Conservation (phyloP, 2,113 vertebrate genomes). For the Aphyosemion australe region DNA sequence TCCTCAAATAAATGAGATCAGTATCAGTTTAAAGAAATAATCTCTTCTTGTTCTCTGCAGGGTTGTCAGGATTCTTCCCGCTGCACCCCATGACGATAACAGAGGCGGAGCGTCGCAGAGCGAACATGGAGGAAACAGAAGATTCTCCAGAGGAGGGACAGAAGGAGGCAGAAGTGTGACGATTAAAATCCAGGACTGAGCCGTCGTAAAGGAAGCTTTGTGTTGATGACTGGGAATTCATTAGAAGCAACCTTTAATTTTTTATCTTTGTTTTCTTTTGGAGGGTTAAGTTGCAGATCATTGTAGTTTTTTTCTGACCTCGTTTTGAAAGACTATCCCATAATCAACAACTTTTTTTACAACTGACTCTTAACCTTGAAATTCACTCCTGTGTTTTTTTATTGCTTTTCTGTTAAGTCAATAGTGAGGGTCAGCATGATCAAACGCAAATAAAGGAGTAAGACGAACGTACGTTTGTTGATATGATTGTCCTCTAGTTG, state of each 20-base stretch:
- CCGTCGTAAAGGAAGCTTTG: no score
- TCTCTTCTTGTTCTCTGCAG: conserved; percentile 43
- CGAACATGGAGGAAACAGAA: conserved; percentile 8
- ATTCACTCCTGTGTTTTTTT: not conserved
- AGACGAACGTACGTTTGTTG: conserved; percentile 9
- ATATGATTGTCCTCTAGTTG: conserved; percentile 2
- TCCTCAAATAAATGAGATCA: no score
- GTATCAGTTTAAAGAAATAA: not conserved
- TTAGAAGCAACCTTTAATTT: no score
- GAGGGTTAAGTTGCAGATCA: conserved; percentile 1
- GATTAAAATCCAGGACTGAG: not conserved
- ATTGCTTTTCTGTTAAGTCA: conserved; percentile 6
- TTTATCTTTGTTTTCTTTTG: not conserved
- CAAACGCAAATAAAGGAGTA: conserved; percentile 19
- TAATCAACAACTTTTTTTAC: not conserved
- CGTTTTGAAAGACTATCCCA: not conserved
- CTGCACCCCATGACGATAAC: conserved; percentile 83
- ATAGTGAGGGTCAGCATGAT: not conserved
- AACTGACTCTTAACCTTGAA: not conserved
- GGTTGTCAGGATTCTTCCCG: conserved; percentile 82
- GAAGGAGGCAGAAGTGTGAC: conserved; percentile 47
- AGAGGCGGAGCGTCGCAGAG: conserved; percentile 70
- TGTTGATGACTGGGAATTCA: no score
- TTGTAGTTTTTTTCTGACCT: no score
- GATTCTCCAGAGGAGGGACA: conserved; percentile 24